Conservation (phyloP, 2,888 invertebrate species). For the Pseudococcus jackbeardsleyi region DNA sequence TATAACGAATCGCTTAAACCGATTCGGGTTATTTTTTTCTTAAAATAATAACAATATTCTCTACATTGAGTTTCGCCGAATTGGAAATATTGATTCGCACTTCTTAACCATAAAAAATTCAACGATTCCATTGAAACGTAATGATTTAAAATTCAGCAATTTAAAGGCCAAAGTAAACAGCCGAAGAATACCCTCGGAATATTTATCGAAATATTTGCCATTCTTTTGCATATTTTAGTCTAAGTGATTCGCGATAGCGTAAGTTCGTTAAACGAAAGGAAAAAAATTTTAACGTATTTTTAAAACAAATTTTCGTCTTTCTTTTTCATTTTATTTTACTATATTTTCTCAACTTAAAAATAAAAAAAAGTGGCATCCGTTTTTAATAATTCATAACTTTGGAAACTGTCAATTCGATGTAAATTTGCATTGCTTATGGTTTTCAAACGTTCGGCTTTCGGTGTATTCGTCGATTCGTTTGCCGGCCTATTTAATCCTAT, state of each 20-base stretch:
- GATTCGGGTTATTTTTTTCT: background rate
- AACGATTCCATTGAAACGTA: background rate
- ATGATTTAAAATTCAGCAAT: slow-evolving; percentile 32
- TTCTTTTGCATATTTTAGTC: slow-evolving; percentile 24
- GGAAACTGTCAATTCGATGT: slow-evolving; percentile 10
- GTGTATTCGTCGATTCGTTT: background rate
- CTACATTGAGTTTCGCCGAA: background rate
- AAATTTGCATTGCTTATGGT: background rate
- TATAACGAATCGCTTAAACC: background rate
- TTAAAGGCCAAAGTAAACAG: slow-evolving; percentile 28
- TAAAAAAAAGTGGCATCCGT: background rate
- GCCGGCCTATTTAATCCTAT: background rate
- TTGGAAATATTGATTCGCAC: slow-evolving; percentile 28
- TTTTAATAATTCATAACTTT: slow-evolving; percentile 17
- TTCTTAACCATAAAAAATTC: slow-evolving; percentile 19
- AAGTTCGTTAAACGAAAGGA: slow-evolving; percentile 4
- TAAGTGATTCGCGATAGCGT: slow-evolving; percentile 28
- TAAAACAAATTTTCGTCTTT: background rate
- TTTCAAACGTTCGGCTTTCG: background rate
- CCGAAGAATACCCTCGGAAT: slow-evolving; percentile 14
- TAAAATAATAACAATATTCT: slow-evolving; percentile 6
- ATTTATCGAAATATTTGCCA: slow-evolving; percentile 28
- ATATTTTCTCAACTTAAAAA: background rate
- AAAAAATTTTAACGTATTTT: slow-evolving; percentile 9
- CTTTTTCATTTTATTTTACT: background rate